These are phyloP conservation scores for Neoascia interrupta DNA, from an alignment of 2,888 invertebrate species.

Conservation along the genomic window DNA sequence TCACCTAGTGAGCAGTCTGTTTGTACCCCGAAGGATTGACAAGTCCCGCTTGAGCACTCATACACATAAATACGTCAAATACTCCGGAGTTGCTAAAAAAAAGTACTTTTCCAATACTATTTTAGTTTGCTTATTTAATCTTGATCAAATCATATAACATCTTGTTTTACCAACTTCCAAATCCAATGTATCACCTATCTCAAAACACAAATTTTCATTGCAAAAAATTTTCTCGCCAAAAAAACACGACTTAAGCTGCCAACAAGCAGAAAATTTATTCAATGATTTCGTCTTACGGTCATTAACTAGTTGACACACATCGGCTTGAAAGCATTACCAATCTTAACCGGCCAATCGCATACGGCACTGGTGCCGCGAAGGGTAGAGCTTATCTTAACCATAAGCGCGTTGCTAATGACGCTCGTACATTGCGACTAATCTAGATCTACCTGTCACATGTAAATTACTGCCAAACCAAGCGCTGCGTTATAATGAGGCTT, in stretches of 20 bases:
- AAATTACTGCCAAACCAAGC: constrained; percentile 57
- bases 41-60: no score
- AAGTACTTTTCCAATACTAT: no score
- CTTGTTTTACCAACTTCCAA: no score
- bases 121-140: no score
- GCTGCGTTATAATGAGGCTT: constrained; percentile 57
- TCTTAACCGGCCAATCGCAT: constrained; percentile 50
- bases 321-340: constrained; percentile 30
- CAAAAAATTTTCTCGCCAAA: constrained; percentile 23
- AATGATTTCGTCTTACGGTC: constrained; percentile 57
- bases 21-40: no score
- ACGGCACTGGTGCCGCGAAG: not conserved
- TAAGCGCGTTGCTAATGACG: constrained; percentile 64
- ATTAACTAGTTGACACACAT: constrained; percentile 60
- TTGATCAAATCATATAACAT: no score
- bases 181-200: constrained; percentile 5
- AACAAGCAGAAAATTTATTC: constrained; percentile 57
- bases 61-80: no score
- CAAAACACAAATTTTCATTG: constrained; percentile 29
- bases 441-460: constrained; percentile 68
- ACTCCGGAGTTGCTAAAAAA: no score
- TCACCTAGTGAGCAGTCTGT: no score
- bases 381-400: constrained; percentile 36
- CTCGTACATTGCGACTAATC: constrained; percentile 64
- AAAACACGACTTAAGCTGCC: no score